These are phyloP conservation scores for Heptranchias perlo DNA, from an alignment of 2,113 vertebrate genomes.

Conservation along the genomic window DNA sequence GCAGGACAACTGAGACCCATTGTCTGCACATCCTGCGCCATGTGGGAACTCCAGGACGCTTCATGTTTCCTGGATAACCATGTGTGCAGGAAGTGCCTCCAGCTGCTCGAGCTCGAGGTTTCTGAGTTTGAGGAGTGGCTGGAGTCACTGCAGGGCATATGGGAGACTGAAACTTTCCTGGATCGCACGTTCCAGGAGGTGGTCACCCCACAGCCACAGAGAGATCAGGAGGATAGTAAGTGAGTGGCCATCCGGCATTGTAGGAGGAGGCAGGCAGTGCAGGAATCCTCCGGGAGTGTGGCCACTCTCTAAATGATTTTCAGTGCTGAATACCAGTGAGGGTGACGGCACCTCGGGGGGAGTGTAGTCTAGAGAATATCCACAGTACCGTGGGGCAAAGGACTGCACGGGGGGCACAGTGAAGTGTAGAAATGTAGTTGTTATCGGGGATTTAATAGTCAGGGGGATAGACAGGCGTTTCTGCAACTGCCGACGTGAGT, in stretches of 20 bases:
- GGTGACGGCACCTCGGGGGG: neutral
- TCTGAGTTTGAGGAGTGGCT: neutral
- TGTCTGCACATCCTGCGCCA: neutral
- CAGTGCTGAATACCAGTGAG: too few species aligned
- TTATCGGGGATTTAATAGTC: neutral
- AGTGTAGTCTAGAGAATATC: neutral
- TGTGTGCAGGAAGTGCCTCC: neutral
- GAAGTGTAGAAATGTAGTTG: too few species aligned
- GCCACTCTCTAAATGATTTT: neutral
- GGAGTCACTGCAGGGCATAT: neutral
- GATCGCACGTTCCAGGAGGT: neutral
- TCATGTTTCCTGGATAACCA: neutral
- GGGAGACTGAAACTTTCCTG: neutral
- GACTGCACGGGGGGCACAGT: neutral
- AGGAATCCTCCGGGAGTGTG: neutral
- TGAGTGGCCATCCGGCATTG: neutral
- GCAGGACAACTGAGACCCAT: neutral
- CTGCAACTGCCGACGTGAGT: neutral
- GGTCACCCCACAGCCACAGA: neutral
- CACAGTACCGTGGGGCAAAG: neutral
- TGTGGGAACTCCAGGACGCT: neutral
- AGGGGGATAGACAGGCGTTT: neutral
- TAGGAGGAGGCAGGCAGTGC: too few species aligned
- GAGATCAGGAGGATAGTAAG: neutral
- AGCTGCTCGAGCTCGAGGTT: neutral